phyloP scores from a whole-genome alignment of 2,797 vertebrate species.

The Pelochelys cantorii region DNA sequence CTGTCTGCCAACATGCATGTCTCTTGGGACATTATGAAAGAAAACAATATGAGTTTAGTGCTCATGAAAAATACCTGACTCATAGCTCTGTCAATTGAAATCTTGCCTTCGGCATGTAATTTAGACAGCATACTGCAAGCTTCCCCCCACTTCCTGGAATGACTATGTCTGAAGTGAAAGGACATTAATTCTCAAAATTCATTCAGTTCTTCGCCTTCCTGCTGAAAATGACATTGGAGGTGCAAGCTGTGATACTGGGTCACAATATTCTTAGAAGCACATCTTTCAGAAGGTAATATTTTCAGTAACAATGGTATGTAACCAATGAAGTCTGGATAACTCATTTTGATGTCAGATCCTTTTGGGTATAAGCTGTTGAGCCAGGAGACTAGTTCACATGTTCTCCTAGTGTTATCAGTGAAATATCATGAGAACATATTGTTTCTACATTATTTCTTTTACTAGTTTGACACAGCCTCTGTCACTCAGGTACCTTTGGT shows the following conservation, averaged over 20 bases:
- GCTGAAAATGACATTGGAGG: not conserved
- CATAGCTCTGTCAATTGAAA: not conserved
- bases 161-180: not conserved
- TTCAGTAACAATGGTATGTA: not conserved
- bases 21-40: not conserved
- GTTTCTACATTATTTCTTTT: not conserved
- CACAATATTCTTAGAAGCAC: not conserved
- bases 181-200: not conserved
- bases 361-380: not conserved
- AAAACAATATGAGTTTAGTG: not conserved
- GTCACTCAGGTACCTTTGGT: not conserved
- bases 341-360: not conserved
- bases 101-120: not conserved
- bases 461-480: not conserved
- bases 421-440: not conserved
- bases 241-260: not conserved
- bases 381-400: not conserved
- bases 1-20: not conserved
- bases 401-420: not conserved
- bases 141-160: not conserved
- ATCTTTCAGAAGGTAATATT: not conserved
- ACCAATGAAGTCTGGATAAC: accelerated
- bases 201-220: not conserved
- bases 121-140: not conserved
- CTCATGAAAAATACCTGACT: not conserved